phyloP scores from a whole-genome alignment of 2,797 vertebrate species.

The Urosaurus nigricauda region DNA sequence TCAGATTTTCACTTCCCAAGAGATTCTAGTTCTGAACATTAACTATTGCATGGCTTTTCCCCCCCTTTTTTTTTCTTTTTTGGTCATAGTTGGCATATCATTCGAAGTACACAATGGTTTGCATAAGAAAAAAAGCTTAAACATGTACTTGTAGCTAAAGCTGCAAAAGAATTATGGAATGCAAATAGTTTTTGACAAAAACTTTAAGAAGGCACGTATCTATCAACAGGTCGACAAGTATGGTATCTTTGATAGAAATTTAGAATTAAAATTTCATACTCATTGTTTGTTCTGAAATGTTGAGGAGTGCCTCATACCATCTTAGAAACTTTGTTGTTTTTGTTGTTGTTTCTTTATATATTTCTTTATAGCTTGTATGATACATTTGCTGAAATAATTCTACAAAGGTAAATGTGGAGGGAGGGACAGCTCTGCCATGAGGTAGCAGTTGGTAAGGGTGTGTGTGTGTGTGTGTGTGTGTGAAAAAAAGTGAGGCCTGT shows the following conservation, averaged over 20 bases:
- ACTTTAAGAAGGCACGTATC: not conserved
- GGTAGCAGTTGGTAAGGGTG: not conserved
- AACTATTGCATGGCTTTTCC: not conserved
- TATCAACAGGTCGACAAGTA: not conserved
- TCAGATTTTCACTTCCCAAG: conserved; percentile 52
- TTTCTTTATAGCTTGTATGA: not conserved
- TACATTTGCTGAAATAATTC: not conserved
- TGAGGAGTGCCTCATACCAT: not conserved
- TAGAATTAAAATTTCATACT: conserved; percentile 7
- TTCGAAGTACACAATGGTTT: not conserved
- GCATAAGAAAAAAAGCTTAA: conserved; percentile 40
- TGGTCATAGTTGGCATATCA: conserved; percentile 3
- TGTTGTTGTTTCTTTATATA: too few species aligned
- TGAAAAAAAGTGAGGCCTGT: too few species aligned
- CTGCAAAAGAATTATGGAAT: conserved; percentile 38
- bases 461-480: too few species aligned
- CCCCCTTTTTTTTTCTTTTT: conserved; percentile 10
- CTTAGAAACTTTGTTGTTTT: not conserved
- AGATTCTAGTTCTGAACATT: conserved; percentile 33
- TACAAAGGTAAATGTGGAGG: not conserved
- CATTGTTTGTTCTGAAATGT: not conserved
- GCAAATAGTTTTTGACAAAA: conserved; percentile 36
- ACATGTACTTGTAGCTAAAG: conserved; percentile 46
- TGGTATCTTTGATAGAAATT: conserved; percentile 42
- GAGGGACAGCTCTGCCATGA: not conserved